Conservation (phyloP, 2,113 vertebrate species). For the Puma concolor region DNA sequence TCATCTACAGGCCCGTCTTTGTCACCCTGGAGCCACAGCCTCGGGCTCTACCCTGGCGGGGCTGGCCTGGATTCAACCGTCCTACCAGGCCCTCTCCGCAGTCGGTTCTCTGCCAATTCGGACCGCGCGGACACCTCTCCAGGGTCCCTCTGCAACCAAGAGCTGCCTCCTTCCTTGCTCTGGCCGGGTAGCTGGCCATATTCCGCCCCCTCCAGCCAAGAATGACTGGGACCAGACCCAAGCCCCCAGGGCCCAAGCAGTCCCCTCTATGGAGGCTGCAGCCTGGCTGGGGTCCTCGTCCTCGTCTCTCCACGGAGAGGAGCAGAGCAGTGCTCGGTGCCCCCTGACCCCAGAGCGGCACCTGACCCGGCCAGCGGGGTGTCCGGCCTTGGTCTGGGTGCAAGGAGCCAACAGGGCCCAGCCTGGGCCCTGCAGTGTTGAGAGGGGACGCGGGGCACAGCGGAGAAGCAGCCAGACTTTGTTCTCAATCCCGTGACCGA, state of each 20-base stretch:
- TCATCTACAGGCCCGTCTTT: not conserved
- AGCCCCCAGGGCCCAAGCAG: not conserved
- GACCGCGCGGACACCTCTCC: not conserved
- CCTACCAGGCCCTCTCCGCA: not conserved
- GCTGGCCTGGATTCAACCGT: not conserved
- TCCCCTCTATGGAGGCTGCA: not conserved
- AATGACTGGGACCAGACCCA: not conserved
- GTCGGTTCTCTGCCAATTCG: not conserved
- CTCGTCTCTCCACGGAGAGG: not conserved
- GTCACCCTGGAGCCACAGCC: not conserved
- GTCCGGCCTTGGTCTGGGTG: not conserved
- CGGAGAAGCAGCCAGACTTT: not conserved
- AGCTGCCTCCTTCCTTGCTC: not conserved
- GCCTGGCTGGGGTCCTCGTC: not conserved
- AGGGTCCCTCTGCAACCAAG: not conserved
- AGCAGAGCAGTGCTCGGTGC: not conserved
- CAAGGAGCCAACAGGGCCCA: not conserved
- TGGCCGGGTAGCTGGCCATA: too few species aligned
- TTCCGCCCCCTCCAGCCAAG: not conserved
- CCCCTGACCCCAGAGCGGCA: not conserved
- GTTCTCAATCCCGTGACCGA: not conserved
- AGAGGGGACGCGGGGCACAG: not conserved
- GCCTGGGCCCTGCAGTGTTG: not conserved
- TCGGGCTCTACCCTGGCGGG: not conserved
- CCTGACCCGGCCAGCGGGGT: not conserved